Conservation (phyloP, 2,888 invertebrate species). For the Andrena hattorfiana region DNA sequence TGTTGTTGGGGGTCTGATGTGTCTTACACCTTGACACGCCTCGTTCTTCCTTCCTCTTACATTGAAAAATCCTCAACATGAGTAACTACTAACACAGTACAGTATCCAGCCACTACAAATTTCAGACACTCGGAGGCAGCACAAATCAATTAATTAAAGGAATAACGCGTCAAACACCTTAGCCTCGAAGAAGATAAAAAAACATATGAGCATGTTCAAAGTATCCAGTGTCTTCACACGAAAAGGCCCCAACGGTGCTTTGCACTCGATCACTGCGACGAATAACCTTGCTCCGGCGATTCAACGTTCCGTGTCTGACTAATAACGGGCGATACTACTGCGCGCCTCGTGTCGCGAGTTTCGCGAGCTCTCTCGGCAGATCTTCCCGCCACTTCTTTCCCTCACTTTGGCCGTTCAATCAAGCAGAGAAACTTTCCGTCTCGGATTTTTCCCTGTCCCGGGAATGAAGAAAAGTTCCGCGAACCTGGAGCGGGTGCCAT, state of each 20-base stretch:
- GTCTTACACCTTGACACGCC: background rate
- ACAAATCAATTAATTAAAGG: too few species aligned
- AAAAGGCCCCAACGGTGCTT: background rate
- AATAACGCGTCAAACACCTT: too few species aligned
- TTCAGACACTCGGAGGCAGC: too few species aligned
- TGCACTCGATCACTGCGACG: background rate
- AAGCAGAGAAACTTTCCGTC: constrained; percentile 44
- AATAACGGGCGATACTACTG: constrained; percentile 14
- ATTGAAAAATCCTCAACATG: background rate
- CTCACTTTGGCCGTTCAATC: constrained; percentile 37
- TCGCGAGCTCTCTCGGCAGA: background rate
- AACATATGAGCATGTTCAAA: background rate
- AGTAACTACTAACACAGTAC: too few species aligned
- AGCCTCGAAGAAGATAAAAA: background rate
- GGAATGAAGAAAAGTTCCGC: constrained; percentile 59
- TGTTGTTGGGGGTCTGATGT: constrained; percentile 43
- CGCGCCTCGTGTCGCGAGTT: background rate
- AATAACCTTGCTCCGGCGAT: background rate
- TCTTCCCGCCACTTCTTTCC: constrained; percentile 1
- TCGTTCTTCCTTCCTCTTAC: background rate
- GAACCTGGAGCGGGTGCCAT: constrained; percentile 62
- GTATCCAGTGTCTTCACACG: background rate
- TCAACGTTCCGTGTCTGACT: constrained; percentile 14
- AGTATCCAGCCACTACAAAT: too few species aligned
- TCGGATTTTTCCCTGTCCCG: constrained; percentile 39